Conservation (phyloP, 2,888 invertebrate genomes). For the Oscheius sp. region DNA sequence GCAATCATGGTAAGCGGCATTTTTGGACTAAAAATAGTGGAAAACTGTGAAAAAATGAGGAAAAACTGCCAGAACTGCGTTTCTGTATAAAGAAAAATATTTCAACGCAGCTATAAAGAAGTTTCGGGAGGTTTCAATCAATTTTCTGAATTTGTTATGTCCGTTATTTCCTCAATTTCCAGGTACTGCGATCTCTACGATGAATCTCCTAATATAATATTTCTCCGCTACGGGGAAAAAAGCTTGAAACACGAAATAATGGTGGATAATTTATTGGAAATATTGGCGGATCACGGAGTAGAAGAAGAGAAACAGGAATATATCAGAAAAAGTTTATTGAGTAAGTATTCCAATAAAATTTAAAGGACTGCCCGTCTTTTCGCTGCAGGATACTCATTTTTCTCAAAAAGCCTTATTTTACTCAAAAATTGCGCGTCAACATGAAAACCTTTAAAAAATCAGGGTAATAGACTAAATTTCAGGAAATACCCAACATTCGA, state of each 20-base stretch:
- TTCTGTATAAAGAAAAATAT: not conserved
- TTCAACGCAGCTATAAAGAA: not conserved
- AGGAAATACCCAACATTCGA: constrained; percentile 11
- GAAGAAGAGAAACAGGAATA: constrained; percentile 2
- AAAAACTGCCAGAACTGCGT: too few species aligned
- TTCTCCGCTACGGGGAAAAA: constrained; percentile 9
- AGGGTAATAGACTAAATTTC: too few species aligned
- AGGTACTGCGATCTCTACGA: constrained; percentile 24
- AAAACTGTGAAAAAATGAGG: too few species aligned
- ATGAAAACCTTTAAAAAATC: too few species aligned
- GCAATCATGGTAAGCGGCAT: not conserved
- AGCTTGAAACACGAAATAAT: not conserved
- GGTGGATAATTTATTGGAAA: not conserved
- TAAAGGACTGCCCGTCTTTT: not conserved
- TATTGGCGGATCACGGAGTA: constrained; percentile 6
- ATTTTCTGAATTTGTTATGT: not conserved
- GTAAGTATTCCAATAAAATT: not conserved
- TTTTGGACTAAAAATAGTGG: not conserved
- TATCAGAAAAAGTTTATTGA: not conserved
- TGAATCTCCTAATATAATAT: not conserved
- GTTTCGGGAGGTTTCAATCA: not conserved
- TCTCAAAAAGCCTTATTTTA: too few species aligned
- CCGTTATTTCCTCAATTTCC: too few species aligned
- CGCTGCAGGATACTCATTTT: too few species aligned
- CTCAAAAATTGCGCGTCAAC: too few species aligned